phyloP scores from a whole-genome alignment of 2,797 vertebrate genomes.

The Dallia pectoralis region DNA sequence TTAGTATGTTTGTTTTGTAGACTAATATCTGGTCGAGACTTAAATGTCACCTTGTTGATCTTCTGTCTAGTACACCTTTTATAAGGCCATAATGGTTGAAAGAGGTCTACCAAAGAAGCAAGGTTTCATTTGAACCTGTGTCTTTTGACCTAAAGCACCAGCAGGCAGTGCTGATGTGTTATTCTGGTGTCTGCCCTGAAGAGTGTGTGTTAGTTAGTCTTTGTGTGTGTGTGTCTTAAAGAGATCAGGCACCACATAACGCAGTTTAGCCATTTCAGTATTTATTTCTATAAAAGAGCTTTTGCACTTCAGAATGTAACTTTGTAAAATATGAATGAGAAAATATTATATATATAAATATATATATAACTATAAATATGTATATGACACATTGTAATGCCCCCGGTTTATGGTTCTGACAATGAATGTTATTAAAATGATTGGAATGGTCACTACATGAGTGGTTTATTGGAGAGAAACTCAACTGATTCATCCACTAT shows the following conservation, averaged over 20 bases:
- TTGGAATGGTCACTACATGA: background rate
- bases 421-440: constrained; percentile 12
- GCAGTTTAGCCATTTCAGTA: constrained; percentile 92
- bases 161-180: constrained; percentile 72
- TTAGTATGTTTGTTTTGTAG: constrained; percentile 72
- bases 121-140: constrained; percentile 21
- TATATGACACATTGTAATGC: constrained; percentile 79
- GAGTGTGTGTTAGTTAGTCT: background rate
- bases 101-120: constrained; percentile 16
- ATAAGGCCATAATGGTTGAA: background rate
- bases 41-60: constrained; percentile 12
- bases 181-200: constrained; percentile 70
- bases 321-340: constrained; percentile 86
- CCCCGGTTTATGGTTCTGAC: constrained; percentile 57
- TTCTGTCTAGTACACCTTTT: background rate
- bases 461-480: constrained; percentile 19
- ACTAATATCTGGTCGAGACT: constrained; percentile 20
- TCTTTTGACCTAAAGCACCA: constrained; percentile 66
- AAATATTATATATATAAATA: constrained; percentile 67
- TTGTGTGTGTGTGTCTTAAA: constrained; percentile 33
- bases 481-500: constrained; percentile 70
- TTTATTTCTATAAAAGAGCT: constrained; percentile 96
- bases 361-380: constrained; percentile 79
- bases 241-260: constrained; percentile 67
- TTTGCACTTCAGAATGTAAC: constrained; percentile 97